Evolutionary conservation across 1,140 invertebrate species (phyloP).

Genomic region (Cardiocondyla obscurior): DNA sequence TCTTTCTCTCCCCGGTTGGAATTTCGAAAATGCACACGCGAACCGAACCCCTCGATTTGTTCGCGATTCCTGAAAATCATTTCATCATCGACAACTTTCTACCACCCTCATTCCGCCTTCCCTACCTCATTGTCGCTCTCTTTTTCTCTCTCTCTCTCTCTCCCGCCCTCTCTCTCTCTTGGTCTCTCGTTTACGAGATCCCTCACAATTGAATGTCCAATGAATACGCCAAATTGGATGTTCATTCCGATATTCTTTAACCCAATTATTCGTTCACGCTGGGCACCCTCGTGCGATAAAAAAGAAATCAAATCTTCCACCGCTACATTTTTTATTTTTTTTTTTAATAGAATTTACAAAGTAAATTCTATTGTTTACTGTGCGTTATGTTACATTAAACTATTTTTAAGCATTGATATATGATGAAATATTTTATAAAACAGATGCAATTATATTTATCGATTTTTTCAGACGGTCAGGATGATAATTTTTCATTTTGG

Average conservation of each 20-base stretch:
- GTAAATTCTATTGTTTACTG: background rate
- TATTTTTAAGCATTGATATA: background rate
- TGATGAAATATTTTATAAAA: background rate
- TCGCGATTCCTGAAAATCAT: conserved; percentile 52
- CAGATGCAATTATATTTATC: background rate
- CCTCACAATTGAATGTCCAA: conserved; percentile 9
- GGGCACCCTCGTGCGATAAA: conserved; percentile 8
- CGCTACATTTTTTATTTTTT: background rate
- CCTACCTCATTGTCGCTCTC: conserved; percentile 2
- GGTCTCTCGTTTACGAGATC: conserved; percentile 35
- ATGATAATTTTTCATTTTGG: background rate
- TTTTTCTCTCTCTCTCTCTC: conserved; percentile 32
- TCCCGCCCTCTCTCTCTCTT: conserved; percentile 24
- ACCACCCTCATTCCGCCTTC: background rate
- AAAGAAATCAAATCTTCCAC: conserved; percentile 33
- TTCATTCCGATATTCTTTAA: conserved; percentile 43
- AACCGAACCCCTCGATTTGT: conserved; percentile 39
- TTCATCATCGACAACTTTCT: conserved; percentile 47
- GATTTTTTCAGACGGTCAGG: background rate
- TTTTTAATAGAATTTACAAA: background rate
- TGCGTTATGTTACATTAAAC: background rate
- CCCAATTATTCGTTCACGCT: conserved; percentile 20
- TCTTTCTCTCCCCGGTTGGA: conserved; percentile 30
- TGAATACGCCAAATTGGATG: conserved; percentile 35
- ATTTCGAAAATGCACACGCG: conserved; percentile 53